These are phyloP conservation scores for Echiichthys vipera DNA, from an alignment of 2,797 vertebrate species.

Conservation along the genomic window DNA sequence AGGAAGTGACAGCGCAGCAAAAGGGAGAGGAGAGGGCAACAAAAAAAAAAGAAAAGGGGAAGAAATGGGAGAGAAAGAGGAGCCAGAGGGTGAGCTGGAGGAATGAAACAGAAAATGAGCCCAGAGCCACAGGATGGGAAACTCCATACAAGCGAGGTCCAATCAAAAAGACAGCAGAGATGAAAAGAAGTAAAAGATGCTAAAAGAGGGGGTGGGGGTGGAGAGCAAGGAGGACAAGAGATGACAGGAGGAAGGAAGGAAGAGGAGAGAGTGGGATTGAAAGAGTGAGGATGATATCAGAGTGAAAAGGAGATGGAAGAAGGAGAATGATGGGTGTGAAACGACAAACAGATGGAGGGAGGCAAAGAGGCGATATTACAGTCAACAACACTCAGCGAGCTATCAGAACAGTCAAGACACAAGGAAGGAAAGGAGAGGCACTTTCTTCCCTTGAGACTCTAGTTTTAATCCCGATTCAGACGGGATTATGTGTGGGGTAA, in stretches of 20 bases:
- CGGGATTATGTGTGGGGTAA: no score
- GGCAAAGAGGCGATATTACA: not conserved
- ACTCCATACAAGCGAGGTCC: constrained; percentile 19
- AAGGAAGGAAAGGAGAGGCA: not conserved
- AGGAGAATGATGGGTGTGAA: constrained; percentile 6
- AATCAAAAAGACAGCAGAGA: constrained; percentile 48
- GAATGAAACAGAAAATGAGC: constrained; percentile 47
- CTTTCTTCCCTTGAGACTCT: not conserved
- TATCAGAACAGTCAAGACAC: not conserved
- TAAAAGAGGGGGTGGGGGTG: constrained; percentile 19
- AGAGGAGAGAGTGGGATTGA: constrained; percentile 37
- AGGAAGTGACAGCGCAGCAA: not conserved
- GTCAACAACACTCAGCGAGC: not conserved
- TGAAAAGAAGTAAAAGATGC: constrained; percentile 41
- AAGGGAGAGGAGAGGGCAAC: not conserved
- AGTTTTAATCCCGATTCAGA: no score
- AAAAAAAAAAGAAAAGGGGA: not conserved
- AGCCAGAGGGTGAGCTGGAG: not conserved
- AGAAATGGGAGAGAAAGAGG: not conserved
- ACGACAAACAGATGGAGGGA: not conserved
- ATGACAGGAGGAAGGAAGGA: constrained; percentile 30
- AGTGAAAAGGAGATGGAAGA: constrained; percentile 6
- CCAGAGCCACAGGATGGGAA: constrained; percentile 35
- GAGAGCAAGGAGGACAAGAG: constrained; percentile 4
- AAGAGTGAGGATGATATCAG: constrained; percentile 26